Percentiles rank a stretch among this genome's conserved stretches.
These are phyloP conservation scores for Hesperia comma DNA, from an alignment of 2,888 invertebrate genomes.

Conservation along the genomic window DNA sequence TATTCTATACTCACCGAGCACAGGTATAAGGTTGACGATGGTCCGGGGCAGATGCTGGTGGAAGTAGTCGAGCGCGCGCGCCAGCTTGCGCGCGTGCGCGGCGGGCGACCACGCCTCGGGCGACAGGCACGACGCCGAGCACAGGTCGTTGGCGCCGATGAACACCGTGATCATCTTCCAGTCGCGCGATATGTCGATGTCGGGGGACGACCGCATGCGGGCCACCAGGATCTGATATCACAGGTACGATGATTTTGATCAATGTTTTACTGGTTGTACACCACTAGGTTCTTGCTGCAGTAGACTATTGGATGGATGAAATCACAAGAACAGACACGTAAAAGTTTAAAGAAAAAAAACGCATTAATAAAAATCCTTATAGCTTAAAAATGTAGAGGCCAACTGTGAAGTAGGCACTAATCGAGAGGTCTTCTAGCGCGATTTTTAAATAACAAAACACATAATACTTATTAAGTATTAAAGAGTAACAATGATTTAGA, in stretches of 20 bases:
- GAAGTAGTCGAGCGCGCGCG: constrained; percentile 86
- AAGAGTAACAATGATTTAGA: too few species aligned
- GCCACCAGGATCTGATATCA: constrained; percentile 83
- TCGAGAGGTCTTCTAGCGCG: too few species aligned
- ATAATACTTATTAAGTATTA: too few species aligned
- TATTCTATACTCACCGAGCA: constrained; percentile 84
- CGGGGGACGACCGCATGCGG: constrained; percentile 85
- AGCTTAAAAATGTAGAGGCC: too few species aligned
- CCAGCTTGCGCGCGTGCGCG: constrained; percentile 85
- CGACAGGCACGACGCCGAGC: constrained; percentile 87
- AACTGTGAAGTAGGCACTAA: too few species aligned
- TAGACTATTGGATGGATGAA: too few species aligned
- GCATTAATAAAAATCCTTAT: too few species aligned
- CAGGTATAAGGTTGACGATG: constrained; percentile 88
- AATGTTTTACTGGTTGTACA: background rate
- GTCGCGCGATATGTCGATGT: constrained; percentile 84
- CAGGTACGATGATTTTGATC: too few species aligned
- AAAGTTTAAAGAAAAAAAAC: too few species aligned
- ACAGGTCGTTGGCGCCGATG: constrained; percentile 90
- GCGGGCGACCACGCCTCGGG: constrained; percentile 85
- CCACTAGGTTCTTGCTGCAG: too few species aligned
- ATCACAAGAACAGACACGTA: too few species aligned
- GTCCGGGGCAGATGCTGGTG: constrained; percentile 86
- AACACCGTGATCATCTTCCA: constrained; percentile 92
- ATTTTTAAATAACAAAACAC: too few species aligned